Percentiles rank a stretch among this genome's conserved stretches.
These are phyloP conservation scores for Fregata magnificens DNA, from an alignment of 2,113 vertebrate genomes.

Conservation along the genomic window DNA sequence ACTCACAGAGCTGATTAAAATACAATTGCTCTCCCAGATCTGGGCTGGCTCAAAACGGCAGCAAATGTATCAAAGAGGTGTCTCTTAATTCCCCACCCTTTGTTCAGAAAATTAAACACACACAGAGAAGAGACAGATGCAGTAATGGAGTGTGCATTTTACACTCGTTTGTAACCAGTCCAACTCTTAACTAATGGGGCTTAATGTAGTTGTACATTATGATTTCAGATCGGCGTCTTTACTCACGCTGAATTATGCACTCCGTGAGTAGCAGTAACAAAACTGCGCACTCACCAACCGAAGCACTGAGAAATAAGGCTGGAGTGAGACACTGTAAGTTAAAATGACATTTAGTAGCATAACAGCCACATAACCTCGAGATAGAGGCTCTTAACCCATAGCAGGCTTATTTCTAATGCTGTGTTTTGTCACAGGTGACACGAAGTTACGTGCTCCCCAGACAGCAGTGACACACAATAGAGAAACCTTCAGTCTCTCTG, in stretches of 20 bases:
- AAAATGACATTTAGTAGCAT: slow-evolving; percentile 27
- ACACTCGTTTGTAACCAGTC: not conserved
- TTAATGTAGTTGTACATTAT: not conserved
- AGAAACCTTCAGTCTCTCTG: not conserved
- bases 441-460: not conserved
- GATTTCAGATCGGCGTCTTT: not conserved
- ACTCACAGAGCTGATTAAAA: slow-evolving; percentile 30
- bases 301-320: not conserved
- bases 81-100: slow-evolving; percentile 14
- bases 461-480: not conserved
- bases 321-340: not conserved
- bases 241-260: not conserved
- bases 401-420: not conserved
- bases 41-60: not conserved
- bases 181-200: slow-evolving; percentile 26
- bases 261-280: not conserved
- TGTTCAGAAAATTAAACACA: not conserved
- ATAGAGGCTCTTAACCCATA: not conserved
- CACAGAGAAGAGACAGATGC: not conserved
- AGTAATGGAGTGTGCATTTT: not conserved
- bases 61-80: not conserved
- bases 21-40: not conserved
- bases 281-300: rapidly evolving
- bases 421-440: slow-evolving; percentile 34
- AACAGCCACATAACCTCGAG: slow-evolving; percentile 20